Base-by-base conservation (phyloP, 2,113 vertebrate genomes). In the Montifringilla adamsi region DNA sequence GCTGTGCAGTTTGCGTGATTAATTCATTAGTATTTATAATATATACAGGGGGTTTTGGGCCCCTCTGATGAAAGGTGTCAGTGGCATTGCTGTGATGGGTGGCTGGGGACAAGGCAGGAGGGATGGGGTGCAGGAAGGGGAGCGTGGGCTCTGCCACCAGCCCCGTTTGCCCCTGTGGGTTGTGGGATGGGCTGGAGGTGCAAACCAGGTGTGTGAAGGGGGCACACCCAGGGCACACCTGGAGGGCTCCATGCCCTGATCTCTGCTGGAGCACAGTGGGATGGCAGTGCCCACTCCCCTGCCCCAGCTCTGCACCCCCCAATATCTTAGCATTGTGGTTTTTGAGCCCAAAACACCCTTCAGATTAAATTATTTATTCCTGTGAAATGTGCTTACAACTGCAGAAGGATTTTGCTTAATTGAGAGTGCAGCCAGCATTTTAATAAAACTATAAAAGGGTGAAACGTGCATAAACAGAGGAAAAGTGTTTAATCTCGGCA, bases 391-490 rank as follows among this genome's bases (percentile, higher is more conserved):
- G 90, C 88, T 90, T 92, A 92, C 90, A 86, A 50, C 74, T 62
- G 89, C 76, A 84, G 55, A 70, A 92, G 66, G 68, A 64, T 87
- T 90, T 90, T 4, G 5, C 63, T 89, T 95, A 92, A 86, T 92
- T 95, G 95, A 81, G 86, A 94, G 96, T 16, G 60, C 94, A 94
- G 72, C 75, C 80, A 77, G 86, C 76, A 2, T 92, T 92, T 94
- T 84, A 95, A 96, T 95, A 92, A 90, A 90, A 86, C 94, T 33
- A 80, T 86, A 95, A 93, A 92, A 78, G 86, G 76, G 81, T 63
- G 93, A 89, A 94, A 96, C 11, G 30, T 80, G 59, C 94, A 86
- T 77, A 93, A 96, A 86, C 6, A 76, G 88, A 43, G 74, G 84
- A 55, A 68, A 95, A 94, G 91, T 24, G 83, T 95, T 94, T 94